A percentile compares a stretch with the other conserved stretches of the same genome.
phyloP scores from a whole-genome alignment of 2,888 invertebrate genomes.

The Parnassius mnemosyne region DNA sequence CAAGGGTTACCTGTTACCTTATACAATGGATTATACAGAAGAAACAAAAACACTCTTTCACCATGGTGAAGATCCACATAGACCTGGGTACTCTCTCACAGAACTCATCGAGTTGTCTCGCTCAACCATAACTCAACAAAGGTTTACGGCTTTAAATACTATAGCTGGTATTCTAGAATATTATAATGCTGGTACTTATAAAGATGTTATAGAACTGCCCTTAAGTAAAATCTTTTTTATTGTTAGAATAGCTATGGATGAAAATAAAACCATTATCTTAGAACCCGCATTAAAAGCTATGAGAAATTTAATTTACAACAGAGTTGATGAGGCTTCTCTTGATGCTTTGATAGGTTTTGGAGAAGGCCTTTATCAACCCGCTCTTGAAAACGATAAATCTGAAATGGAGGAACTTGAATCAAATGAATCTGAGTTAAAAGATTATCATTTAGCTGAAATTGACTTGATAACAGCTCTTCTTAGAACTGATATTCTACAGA shows the following conservation, averaged over 20 bases:
- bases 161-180: constrained; percentile 89
- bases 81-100: constrained; percentile 94
- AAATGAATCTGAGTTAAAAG: constrained; percentile 84
- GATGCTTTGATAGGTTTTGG: constrained; percentile 85
- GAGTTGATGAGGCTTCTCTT: constrained; percentile 88
- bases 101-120: constrained; percentile 91
- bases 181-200: constrained; percentile 87
- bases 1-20: constrained; percentile 88
- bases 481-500: constrained; percentile 87
- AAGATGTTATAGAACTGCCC: constrained; percentile 86
- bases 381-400: constrained; percentile 71
- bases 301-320: constrained; percentile 86
- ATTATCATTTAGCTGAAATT: constrained; percentile 91
- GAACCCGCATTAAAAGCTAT: constrained; percentile 89
- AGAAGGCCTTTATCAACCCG: constrained; percentile 83
- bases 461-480: constrained; percentile 88
- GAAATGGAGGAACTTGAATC: constrained; percentile 80
- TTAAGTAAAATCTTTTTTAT: constrained; percentile 89
- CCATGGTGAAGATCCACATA: constrained; percentile 94
- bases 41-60: constrained; percentile 87
- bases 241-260: constrained; percentile 92
- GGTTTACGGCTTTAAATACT: constrained; percentile 88
- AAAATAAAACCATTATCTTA: constrained; percentile 86
- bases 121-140: constrained; percentile 90
- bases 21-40: constrained; percentile 80